Conservation (phyloP, 2,113 vertebrate genomes). For the Microtus ochrogaster region DNA sequence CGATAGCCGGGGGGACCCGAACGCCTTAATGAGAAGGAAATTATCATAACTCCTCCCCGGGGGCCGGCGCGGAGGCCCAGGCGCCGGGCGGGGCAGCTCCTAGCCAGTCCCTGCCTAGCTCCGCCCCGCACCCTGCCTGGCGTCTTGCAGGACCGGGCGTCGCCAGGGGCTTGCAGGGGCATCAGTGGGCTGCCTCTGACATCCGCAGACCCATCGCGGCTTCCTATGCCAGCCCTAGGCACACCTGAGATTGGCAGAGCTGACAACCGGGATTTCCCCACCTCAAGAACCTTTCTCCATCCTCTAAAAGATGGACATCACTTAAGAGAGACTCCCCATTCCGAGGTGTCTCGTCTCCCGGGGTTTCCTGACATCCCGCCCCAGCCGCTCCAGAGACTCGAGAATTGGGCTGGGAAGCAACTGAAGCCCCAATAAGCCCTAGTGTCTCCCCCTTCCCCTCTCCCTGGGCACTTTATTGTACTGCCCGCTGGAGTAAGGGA, state of each 20-base stretch:
- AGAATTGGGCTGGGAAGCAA: not conserved
- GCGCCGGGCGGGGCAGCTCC: slow-evolving; percentile 66
- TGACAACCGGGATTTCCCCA: not conserved
- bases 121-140: slow-evolving; percentile 69
- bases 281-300: not conserved
- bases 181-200: not conserved
- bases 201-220: not conserved
- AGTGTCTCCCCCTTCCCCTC: too few relatives aligned
- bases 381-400: not conserved
- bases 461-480: too few relatives aligned
- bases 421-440: not conserved
- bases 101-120: slow-evolving; percentile 83
- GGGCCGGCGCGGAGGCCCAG: slow-evolving; percentile 79
- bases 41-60: slow-evolving; percentile 89
- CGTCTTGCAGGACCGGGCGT: not conserved
- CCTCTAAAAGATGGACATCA: not conserved
- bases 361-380: not conserved
- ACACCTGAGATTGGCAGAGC: not conserved
- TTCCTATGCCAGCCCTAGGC: not conserved
- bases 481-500: not conserved
- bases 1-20: slow-evolving; percentile 81
- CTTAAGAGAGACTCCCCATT: not conserved
- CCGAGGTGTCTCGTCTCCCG: not conserved
- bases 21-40: slow-evolving; percentile 88
- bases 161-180: not conserved